Evolutionary conservation across 2,113 vertebrate species (phyloP).

Genomic region (Promerops cafer): DNA sequence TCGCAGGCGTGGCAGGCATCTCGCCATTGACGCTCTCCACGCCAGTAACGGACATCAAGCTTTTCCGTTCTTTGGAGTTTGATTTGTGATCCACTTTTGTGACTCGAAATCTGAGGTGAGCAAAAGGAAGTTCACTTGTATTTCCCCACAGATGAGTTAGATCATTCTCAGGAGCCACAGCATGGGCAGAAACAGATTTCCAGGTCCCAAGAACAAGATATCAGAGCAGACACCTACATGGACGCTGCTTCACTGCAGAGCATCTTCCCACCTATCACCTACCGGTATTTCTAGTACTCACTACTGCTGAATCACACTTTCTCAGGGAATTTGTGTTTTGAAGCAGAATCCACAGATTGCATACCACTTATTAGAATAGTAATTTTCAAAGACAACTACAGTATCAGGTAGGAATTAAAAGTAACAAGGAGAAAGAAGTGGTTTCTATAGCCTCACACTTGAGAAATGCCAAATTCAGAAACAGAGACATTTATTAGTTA

Average conservation of each 20-base stretch:
- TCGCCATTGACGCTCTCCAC: slow-evolving; percentile 75
- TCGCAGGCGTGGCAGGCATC: slow-evolving; percentile 63
- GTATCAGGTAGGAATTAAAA: neutral
- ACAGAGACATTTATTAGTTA: neutral
- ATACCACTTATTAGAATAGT: neutral
- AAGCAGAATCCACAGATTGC: neutral
- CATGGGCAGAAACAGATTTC: neutral
- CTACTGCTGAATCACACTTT: neutral
- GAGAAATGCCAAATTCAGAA: neutral
- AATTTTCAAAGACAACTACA: neutral
- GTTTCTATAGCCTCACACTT: neutral
- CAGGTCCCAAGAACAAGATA: neutral
- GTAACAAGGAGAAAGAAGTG: neutral
- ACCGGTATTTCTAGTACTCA: neutral
- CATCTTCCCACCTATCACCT: neutral
- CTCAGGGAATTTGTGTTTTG: neutral
- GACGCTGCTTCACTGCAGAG: neutral
- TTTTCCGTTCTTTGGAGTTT: slow-evolving; percentile 76
- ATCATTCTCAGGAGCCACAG: neutral
- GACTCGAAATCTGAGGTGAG: slow-evolving; percentile 84
- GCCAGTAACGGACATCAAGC: slow-evolving; percentile 68
- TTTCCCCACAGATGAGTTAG: neutral
- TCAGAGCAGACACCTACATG: fast-evolving
- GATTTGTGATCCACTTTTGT: slow-evolving; percentile 87
- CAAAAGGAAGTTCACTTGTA: neutral